These are phyloP conservation scores for Branchipolynoe longqiensis DNA, from an alignment of 2,888 invertebrate species.

Conservation along the genomic window DNA sequence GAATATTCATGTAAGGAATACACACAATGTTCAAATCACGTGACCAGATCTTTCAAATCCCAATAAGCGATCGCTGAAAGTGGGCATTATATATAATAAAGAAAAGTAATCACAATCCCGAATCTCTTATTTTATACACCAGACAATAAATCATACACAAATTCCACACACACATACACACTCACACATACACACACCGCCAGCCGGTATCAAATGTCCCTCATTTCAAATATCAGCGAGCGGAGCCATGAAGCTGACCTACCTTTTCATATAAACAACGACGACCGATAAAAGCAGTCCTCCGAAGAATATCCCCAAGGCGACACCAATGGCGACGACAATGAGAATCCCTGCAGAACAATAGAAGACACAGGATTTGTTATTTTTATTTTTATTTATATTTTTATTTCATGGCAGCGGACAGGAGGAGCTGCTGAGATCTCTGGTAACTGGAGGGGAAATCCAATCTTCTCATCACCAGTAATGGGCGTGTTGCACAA, in stretches of 20 bases:
- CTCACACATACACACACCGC: background rate
- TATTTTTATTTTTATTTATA: too few species aligned
- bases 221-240: background rate
- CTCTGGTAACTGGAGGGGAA: conserved; percentile 6
- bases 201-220: background rate
- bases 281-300: conserved; percentile 66
- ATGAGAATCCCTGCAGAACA: conserved; percentile 65
- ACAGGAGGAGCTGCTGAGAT: too few species aligned
- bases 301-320: conserved; percentile 67
- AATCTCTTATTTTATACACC: too few species aligned
- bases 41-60: too few species aligned
- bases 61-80: too few species aligned
- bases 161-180: too few species aligned
- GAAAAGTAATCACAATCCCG: too few species aligned
- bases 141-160: too few species aligned
- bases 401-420: background rate
- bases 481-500: too few species aligned
- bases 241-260: conserved; percentile 27
- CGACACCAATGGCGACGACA: conserved; percentile 67
- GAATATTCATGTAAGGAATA: too few species aligned
- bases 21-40: too few species aligned
- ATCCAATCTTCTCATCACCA: conserved; percentile 19
- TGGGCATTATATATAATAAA: too few species aligned
- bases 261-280: conserved; percentile 67
- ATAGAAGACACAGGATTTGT: conserved; percentile 19